Evolutionary conservation across 2,113 vertebrate species (phyloP), one percentile per base, ranked within the genome.

Genomic region (Desmodus rotundus): DNA sequence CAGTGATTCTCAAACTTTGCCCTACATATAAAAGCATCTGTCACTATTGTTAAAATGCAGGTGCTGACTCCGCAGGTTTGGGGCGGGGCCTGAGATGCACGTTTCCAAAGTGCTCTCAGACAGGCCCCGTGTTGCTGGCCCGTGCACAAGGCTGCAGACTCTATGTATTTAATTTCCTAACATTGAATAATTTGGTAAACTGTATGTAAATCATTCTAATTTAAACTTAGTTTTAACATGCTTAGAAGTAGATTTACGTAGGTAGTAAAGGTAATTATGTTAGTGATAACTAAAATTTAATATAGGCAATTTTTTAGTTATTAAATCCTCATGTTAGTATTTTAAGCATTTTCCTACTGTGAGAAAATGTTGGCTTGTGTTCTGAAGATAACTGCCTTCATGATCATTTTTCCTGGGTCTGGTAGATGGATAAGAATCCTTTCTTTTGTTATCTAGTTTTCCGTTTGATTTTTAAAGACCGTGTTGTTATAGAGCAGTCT

Each of bases 51-150:
- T 74, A 73, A 47, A 58, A 47, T 33, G 17, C 2, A 78, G n/a
- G 82, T 67, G 83, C 10, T 45, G 80, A 72, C 15, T 65, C 10
- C 63, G 36, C n/a, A 31, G 17, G n/a, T 56, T 65, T 56, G 15
- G 10, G 6, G 1, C 28, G 2, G 7, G 10, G 4, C 22, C 12
- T 61, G 7, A 70, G n/a, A 33, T 77, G 38, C 31, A 0, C 7
- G 10, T 41, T 92, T 58, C 5, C 52, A n/a, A 77, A 0, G 45
- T n/a, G 9, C 6, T 85, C 36, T 41, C 43, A 70, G 15, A 10
- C 26, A 5, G 20, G 41, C 14, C 20, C 38, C n/a, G 50, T 52
- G 4, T 10, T 58, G 11, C 5, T 31, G 14, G 3, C 36, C 41
- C 1, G 61, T 5, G 6, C 7, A 24, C 33, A 61, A 63, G 9